These are phyloP conservation scores for Cromileptes altivelis DNA, from an alignment of 2,113 vertebrate genomes.

Conservation along the genomic window DNA sequence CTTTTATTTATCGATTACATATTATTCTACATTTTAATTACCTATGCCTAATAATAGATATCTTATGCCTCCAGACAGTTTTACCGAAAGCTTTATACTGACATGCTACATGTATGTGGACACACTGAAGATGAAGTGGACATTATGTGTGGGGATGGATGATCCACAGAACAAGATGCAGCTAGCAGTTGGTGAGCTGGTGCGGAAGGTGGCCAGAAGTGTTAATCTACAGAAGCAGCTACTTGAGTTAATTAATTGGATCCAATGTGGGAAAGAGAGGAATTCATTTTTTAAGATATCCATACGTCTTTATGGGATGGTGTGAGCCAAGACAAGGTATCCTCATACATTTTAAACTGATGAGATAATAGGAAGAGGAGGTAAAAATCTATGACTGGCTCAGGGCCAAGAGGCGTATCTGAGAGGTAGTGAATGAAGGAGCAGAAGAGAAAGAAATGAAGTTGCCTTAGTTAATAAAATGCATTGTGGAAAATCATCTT, in stretches of 20 bases:
- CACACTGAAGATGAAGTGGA: background rate
- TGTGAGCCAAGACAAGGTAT: background rate
- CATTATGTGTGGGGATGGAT: background rate
- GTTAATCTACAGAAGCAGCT: constrained; percentile 3
- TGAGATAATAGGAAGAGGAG: background rate
- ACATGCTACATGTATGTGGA: background rate
- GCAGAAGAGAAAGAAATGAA: background rate
- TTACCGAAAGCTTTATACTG: background rate
- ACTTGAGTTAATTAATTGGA: background rate
- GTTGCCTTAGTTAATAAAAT: background rate
- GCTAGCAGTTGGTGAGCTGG: background rate
- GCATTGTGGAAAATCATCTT: background rate
- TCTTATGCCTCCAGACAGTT: background rate
- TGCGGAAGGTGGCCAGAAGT: background rate
- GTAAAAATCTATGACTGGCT: constrained; percentile 19
- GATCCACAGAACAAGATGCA: background rate
- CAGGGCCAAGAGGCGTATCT: background rate
- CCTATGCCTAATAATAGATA: background rate
- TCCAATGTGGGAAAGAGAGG: background rate
- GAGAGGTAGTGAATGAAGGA: background rate
- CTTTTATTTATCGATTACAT: constrained; percentile 45
- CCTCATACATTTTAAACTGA: constrained; percentile 16
- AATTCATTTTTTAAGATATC: background rate
- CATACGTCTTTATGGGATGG: constrained; percentile 9
- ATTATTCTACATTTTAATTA: constrained; percentile 15